Percentiles rank a stretch among this genome's conserved stretches.
phyloP scores from a whole-genome alignment of 2,113 vertebrate genomes.

The Xenopus laevis region DNA sequence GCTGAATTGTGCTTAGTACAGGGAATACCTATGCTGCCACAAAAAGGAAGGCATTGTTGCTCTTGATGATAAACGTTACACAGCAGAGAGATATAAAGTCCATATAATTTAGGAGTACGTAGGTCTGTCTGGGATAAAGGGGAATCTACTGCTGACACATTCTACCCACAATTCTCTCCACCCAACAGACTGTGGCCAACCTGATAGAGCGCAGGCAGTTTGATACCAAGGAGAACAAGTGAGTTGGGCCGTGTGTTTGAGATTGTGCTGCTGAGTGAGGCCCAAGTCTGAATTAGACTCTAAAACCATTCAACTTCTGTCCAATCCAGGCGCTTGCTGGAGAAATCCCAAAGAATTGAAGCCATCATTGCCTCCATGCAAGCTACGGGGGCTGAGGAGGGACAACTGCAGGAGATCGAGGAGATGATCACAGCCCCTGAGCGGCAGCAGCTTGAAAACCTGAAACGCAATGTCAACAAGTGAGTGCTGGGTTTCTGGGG shows the following conservation, averaged over 20 bases:
- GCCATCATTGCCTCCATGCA: constrained; percentile 92
- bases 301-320: neutral
- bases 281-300: too few relatives aligned
- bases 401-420: constrained; percentile 89
- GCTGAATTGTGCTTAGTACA: too few relatives aligned
- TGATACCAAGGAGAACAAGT: constrained; percentile 93
- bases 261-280: too few relatives aligned
- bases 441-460: constrained; percentile 82
- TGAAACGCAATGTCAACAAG: constrained; percentile 90
- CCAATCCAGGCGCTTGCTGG: constrained; percentile 77
- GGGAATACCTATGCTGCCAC: too few relatives aligned
- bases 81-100: too few relatives aligned
- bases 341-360: constrained; percentile 93
- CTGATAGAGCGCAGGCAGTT: constrained; percentile 83
- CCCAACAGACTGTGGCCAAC: constrained; percentile 81
- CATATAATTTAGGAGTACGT: too few relatives aligned
- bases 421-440: constrained; percentile 93
- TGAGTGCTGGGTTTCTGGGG: constrained; percentile 47
- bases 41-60: too few relatives aligned
- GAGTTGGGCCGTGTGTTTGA: constrained; percentile 48
- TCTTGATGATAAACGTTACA: too few relatives aligned
- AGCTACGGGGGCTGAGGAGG: constrained; percentile 77
- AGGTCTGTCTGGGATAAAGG: too few relatives aligned
- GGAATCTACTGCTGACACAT: too few relatives aligned
- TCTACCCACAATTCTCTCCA: neutral